Evolutionary conservation across 2,113 vertebrate species (phyloP).

Genomic region (Gallinago media): DNA sequence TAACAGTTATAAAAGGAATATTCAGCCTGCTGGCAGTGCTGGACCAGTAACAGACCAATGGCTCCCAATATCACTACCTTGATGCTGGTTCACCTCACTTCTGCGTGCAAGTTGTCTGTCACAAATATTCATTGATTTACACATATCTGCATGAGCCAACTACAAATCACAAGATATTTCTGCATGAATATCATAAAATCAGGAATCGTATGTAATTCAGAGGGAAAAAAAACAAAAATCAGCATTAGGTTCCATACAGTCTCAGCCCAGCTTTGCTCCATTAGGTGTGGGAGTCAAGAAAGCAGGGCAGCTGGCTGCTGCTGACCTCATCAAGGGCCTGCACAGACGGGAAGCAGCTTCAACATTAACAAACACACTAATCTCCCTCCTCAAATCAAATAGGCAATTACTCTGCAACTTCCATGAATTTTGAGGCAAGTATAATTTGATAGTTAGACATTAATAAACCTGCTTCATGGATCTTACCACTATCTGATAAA

Average conservation of each 20-base stretch:
- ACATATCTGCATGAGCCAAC: background rate
- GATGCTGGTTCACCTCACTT: background rate
- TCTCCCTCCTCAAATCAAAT: slow-evolving; percentile 12
- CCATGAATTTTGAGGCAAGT: slow-evolving; percentile 25
- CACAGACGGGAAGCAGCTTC: background rate
- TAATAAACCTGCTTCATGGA: slow-evolving; percentile 36
- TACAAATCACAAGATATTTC: background rate
- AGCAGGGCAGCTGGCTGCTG: background rate
- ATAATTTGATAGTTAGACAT: slow-evolving; percentile 46
- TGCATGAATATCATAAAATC: background rate
- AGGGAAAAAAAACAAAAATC: background rate
- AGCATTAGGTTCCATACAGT: background rate
- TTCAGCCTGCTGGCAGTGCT: background rate
- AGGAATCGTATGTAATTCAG: background rate
- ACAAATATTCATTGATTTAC: background rate
- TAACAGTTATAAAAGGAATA: background rate
- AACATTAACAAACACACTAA: background rate
- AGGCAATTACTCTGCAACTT: slow-evolving; percentile 14
- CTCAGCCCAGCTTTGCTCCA: background rate
- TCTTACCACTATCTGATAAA: slow-evolving; percentile 54
- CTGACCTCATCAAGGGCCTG: background rate
- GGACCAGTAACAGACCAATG: background rate
- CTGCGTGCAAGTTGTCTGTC: background rate
- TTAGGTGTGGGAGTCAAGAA: background rate
- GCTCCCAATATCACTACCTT: background rate